These are phyloP conservation scores for Diplodus sargus DNA, from an alignment of 2,797 vertebrate genomes.

Conservation along the genomic window DNA sequence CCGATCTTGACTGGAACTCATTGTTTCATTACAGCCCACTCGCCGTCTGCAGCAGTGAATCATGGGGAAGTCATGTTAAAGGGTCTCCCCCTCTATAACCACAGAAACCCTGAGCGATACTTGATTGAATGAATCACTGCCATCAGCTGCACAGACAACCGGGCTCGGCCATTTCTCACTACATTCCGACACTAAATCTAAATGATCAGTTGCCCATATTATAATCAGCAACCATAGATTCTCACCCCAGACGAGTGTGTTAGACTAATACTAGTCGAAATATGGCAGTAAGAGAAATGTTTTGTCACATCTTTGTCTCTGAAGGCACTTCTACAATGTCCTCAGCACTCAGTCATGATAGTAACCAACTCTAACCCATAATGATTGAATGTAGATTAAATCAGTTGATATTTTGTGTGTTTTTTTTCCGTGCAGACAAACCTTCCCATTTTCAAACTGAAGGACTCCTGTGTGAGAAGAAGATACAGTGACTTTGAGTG, in stretches of 20 bases:
- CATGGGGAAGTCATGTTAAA: neutral
- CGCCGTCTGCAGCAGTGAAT: neutral
- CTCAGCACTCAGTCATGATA: neutral
- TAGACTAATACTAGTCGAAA: neutral
- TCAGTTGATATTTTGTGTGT: neutral
- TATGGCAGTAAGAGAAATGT: neutral
- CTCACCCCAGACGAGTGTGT: neutral
- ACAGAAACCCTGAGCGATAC: neutral
- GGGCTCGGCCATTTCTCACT: neutral
- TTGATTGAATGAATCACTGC: neutral
- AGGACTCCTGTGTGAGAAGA: conserved; percentile 96
- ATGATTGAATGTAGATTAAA: conserved; percentile 11
- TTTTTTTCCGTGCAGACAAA: conserved; percentile 87
- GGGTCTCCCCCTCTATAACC: neutral
- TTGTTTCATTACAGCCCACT: neutral
- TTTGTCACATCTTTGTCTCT: neutral
- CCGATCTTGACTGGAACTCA: neutral
- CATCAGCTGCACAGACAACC: neutral
- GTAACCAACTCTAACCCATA: neutral
- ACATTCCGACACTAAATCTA: neutral
- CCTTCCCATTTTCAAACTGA: conserved; percentile 98
- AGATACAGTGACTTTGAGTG: conserved; percentile 99
- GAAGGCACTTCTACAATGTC: neutral
- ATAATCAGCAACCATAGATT: neutral
- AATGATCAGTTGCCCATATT: neutral